Evolutionary conservation across 2,888 invertebrate genomes (phyloP).

Genomic region (Eustalomyia histrio): DNA sequence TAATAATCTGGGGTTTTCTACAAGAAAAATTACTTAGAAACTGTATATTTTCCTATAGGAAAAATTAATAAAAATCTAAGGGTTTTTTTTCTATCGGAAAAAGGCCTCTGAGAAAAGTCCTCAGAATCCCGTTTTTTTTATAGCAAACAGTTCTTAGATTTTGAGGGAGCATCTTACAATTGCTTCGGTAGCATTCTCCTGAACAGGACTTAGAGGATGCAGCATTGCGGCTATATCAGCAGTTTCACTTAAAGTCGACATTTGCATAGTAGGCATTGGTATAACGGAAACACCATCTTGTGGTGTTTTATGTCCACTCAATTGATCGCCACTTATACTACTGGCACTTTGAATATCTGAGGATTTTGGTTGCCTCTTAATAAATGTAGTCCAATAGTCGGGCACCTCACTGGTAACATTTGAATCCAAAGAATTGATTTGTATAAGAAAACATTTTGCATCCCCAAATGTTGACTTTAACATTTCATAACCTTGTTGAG

Average conservation of each 20-base stretch:
- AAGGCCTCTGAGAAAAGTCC: too few species aligned
- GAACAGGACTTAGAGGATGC: constrained; percentile 88
- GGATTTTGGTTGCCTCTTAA: constrained; percentile 82
- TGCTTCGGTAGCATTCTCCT: constrained; percentile 82
- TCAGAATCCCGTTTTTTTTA: too few species aligned
- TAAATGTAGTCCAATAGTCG: constrained; percentile 92
- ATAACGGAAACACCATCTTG: constrained; percentile 81
- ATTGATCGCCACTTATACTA: constrained; percentile 76
- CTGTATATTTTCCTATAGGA: not conserved
- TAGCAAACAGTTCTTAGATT: too few species aligned
- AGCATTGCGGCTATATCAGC: constrained; percentile 79
- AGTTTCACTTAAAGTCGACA: constrained; percentile 71
- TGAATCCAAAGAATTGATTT: constrained; percentile 90
- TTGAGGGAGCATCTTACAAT: constrained; percentile 74
- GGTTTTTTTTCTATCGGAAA: too few species aligned
- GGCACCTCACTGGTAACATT: constrained; percentile 83
- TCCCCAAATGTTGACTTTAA: constrained; percentile 93
- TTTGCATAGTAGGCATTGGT: constrained; percentile 76
- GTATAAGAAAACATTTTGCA: constrained; percentile 92
- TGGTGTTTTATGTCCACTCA: constrained; percentile 82
- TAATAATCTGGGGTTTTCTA: not conserved
- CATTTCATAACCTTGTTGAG: constrained; percentile 89
- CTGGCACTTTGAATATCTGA: constrained; percentile 73
- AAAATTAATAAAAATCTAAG: constrained; percentile 10
- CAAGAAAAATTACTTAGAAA: too few species aligned